Evolutionary conservation across 2,113 vertebrate genomes (phyloP).

Genomic region (Neogale vison): DNA sequence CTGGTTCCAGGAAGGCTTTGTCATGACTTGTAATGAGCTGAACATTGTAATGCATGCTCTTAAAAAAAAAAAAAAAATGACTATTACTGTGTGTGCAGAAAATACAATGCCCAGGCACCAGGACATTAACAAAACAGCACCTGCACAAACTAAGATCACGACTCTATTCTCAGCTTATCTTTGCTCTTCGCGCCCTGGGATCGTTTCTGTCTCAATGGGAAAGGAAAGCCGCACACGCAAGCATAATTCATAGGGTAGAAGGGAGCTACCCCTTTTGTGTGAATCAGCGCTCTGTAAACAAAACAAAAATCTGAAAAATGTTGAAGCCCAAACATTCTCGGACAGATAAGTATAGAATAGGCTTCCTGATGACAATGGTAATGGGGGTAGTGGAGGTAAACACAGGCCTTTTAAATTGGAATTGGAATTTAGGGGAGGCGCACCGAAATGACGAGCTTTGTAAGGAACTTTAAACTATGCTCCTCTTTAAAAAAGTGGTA

Average conservation of each 20-base stretch:
- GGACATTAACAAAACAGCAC: conserved; percentile 82
- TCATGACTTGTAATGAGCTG: conserved; percentile 69
- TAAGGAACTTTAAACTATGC: background rate
- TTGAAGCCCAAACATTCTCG: conserved; percentile 46
- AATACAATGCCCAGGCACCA: conserved; percentile 72
- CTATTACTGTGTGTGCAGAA: conserved; percentile 72
- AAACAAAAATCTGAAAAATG: conserved; percentile 69
- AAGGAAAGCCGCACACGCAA: conserved; percentile 77
- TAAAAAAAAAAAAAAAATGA: conserved; percentile 49
- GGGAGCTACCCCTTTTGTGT: conserved; percentile 46
- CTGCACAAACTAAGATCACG: conserved; percentile 85
- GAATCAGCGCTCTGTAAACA: conserved; percentile 66
- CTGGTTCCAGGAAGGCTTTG: conserved; percentile 69
- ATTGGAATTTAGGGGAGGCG: background rate
- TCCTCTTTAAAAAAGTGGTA: background rate
- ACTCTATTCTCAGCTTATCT: conserved; percentile 84
- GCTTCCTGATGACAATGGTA: background rate
- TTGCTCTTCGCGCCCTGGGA: conserved; percentile 81
- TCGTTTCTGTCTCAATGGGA: conserved; percentile 77
- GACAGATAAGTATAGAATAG: conserved; percentile 30
- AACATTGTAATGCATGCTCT: conserved; percentile 67
- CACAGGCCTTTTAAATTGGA: background rate
- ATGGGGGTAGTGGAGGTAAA: background rate
- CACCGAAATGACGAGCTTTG: background rate
- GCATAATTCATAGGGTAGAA: conserved; percentile 58